Evolutionary conservation across 2,888 invertebrate genomes (phyloP).

Genomic region (Metellina segmentata): DNA sequence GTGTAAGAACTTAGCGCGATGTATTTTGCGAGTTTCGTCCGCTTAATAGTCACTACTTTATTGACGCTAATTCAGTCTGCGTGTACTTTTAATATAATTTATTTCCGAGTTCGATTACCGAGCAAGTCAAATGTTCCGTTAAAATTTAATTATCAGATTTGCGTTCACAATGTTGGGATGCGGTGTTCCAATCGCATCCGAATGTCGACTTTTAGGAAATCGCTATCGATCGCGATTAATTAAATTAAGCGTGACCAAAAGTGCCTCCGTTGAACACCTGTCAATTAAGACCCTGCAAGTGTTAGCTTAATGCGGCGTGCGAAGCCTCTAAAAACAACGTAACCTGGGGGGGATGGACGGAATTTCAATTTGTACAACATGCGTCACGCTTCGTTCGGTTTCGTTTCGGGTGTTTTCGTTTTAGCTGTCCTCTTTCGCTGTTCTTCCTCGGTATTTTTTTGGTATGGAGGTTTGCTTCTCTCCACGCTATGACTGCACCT

Average conservation of each 20-base stretch:
- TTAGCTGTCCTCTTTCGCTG: too few species aligned
- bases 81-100: conserved; percentile 45
- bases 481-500: too few species aligned
- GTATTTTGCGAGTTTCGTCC: conserved; percentile 27
- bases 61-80: conserved; percentile 54
- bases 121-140: conserved; percentile 48
- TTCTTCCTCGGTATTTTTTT: too few species aligned
- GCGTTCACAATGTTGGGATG: conserved; percentile 21
- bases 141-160: conserved; percentile 61
- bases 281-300: conserved; percentile 26
- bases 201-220: conserved; percentile 63
- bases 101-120: conserved; percentile 55
- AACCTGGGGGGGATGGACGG: not conserved
- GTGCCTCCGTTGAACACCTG: conserved; percentile 60
- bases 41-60: conserved; percentile 46
- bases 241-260: conserved; percentile 61
- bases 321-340: conserved; percentile 37
- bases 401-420: not conserved
- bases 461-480: too few species aligned
- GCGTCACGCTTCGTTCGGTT: not conserved
- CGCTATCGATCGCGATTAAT: conserved; percentile 69
- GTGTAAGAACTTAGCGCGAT: conserved; percentile 13
- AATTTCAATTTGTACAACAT: not conserved
- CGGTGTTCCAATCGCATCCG: conserved; percentile 39
- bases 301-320: conserved; percentile 47